Base-by-base conservation (phyloP, 2,797 vertebrate species). In the Pyrocephalus nanus region DNA sequence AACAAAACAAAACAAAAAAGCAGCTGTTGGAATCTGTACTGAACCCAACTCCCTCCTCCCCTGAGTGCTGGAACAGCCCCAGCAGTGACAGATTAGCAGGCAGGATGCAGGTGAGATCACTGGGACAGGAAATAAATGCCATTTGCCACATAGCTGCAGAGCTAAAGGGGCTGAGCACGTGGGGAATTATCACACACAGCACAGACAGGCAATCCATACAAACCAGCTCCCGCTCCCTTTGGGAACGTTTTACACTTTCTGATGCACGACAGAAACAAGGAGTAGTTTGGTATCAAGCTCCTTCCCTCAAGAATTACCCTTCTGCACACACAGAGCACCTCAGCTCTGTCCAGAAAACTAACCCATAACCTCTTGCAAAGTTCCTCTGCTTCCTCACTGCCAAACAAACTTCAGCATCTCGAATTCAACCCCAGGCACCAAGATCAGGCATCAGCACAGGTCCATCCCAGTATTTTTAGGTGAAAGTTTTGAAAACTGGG, bases 91-190 rank as follows among this genome's bases (percentile, higher is more conserved):
- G 70, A 90, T 62, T 30, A 88, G 76, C 64, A 87, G 82, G 69
- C 91, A 96, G 96, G 95, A 96, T 93, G 93, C 92, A 96, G 89
- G 96, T 94, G 93, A 96, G 82, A 77, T 94, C 95, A 93, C 48
- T 0, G 7, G 54, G 54, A 77, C 26, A 64, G 95, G 91, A 96
- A 96, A 94, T 77, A 77, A 94, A 90, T 1, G 17, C 71, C 65
- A 45, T 66, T 90, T 74, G 91, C 71, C 78, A 57, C 89, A 76
- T 7, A 42, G 61, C 62, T 78, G 51, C 38, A 65, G 30, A 80
- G 42, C 34, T 82, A 16, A 67, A 77, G 55, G 26, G 42, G 57
- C 8, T 61, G 64, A 91, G 55, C 48, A 47, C 6, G 11, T 0
- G 43, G 73, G 65, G 74, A 62, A 43, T 43, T 73, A 40, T 38